These are phyloP conservation scores for Habropoda laboriosa DNA, from an alignment of 1,140 invertebrate genomes.

Conservation along the genomic window DNA sequence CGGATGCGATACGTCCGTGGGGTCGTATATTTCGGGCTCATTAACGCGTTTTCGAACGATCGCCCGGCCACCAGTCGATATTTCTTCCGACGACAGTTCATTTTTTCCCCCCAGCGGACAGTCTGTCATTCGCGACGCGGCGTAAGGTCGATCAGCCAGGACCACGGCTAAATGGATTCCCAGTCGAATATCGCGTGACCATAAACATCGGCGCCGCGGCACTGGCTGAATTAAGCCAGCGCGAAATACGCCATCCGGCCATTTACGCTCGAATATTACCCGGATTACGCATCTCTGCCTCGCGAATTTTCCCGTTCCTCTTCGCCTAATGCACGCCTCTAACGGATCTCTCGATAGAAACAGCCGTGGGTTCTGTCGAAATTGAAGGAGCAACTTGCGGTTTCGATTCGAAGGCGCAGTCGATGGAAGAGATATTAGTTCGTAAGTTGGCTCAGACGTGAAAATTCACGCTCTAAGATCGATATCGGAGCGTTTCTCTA, in stretches of 20 bases:
- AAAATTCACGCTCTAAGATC: too few species aligned
- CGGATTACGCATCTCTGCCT: not conserved
- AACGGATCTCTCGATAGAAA: too few species aligned
- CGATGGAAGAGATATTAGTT: too few species aligned
- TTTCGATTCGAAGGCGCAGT: too few species aligned
- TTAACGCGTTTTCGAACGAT: not conserved
- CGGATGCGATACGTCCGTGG: too few species aligned
- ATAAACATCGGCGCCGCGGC: too few species aligned
- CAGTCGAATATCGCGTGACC: not conserved
- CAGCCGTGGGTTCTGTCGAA: too few species aligned
- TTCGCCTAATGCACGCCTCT: not conserved
- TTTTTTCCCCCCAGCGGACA: not conserved
- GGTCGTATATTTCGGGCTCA: not conserved
- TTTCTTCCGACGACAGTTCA: not conserved
- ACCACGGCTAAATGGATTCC: not conserved
- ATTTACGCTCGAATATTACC: constrained; percentile 10
- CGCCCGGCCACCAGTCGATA: not conserved
- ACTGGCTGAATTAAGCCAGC: not conserved
- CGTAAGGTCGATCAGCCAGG: not conserved
- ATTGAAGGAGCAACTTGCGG: too few species aligned
- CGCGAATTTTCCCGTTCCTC: not conserved
- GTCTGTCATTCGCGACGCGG: not conserved
- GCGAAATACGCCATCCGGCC: not conserved
- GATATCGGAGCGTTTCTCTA: too few species aligned
- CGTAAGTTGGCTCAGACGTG: too few species aligned